Conservation (phyloP, 2,113 vertebrate species). For the Oxyura jamaicensis region DNA sequence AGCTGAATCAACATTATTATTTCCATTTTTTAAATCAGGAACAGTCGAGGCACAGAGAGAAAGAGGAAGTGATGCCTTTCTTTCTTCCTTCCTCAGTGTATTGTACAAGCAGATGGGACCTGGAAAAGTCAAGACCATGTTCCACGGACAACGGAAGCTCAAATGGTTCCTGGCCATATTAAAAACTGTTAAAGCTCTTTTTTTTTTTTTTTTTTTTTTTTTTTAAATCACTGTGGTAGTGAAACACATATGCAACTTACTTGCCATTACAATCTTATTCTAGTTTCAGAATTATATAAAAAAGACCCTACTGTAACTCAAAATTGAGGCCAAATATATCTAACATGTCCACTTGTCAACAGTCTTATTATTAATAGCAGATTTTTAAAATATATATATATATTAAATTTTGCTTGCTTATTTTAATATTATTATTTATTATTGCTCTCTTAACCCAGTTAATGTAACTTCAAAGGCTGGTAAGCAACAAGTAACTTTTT, state of each 20-base stretch:
- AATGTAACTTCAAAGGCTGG: neutral
- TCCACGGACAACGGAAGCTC: slow-evolving; percentile 3
- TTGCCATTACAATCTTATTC: neutral
- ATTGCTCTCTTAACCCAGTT: neutral
- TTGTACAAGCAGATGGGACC: slow-evolving; percentile 12
- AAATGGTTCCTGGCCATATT: slow-evolving; percentile 1
- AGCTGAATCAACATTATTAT: slow-evolving; percentile 28
- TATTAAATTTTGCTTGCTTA: neutral
- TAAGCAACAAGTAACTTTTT: neutral
- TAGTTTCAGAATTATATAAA: neutral
- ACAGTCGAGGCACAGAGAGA: slow-evolving; percentile 17
- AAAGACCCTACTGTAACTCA: neutral
- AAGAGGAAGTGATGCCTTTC: slow-evolving; percentile 22
- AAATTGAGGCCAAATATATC: neutral
- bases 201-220: too few relatives aligned
- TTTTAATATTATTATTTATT: neutral
- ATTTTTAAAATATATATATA: neutral
- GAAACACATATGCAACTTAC: neutral
- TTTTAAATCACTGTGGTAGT: neutral
- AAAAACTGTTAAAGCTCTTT: neutral
- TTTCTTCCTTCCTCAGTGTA: slow-evolving; percentile 38
- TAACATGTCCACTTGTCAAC: neutral
- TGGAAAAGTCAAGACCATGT: slow-evolving; percentile 20
- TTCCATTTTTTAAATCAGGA: slow-evolving; percentile 31
- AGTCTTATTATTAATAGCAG: neutral